phyloP scores from a whole-genome alignment of 2,797 vertebrate species.

The Delichon dasypus region DNA sequence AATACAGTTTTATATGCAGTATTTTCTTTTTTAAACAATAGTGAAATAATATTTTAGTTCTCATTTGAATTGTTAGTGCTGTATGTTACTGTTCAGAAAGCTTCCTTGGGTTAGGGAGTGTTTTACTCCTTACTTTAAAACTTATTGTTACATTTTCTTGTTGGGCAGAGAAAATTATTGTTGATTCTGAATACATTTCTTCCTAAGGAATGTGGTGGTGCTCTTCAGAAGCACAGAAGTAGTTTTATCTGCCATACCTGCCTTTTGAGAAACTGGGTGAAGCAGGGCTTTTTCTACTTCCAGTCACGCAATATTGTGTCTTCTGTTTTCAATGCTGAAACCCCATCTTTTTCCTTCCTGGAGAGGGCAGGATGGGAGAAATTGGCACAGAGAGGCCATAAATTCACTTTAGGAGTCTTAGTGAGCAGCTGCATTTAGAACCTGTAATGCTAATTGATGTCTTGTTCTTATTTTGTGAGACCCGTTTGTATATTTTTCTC shows the following conservation, averaged over 20 bases:
- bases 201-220: background rate
- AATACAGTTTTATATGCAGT: background rate
- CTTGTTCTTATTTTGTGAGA: background rate
- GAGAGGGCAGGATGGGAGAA: background rate
- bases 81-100: background rate
- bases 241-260: background rate
- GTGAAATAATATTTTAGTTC: background rate
- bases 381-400: background rate
- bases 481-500: background rate
- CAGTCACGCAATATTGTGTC: background rate
- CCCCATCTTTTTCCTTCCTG: background rate
- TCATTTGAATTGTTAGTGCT: background rate
- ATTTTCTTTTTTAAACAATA: constrained; percentile 8
- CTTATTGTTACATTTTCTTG: background rate
- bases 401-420: background rate
- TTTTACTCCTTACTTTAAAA: background rate
- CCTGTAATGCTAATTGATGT: background rate
- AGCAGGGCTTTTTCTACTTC: background rate
- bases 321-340: background rate
- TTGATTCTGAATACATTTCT: background rate
- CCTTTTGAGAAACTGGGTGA: background rate
- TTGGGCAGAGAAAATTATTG: background rate
- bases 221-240: background rate
- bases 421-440: background rate
- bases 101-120: background rate